These are phyloP conservation scores for Xiphophorus hellerii DNA, from an alignment of 2,113 vertebrate genomes.

Conservation along the genomic window DNA sequence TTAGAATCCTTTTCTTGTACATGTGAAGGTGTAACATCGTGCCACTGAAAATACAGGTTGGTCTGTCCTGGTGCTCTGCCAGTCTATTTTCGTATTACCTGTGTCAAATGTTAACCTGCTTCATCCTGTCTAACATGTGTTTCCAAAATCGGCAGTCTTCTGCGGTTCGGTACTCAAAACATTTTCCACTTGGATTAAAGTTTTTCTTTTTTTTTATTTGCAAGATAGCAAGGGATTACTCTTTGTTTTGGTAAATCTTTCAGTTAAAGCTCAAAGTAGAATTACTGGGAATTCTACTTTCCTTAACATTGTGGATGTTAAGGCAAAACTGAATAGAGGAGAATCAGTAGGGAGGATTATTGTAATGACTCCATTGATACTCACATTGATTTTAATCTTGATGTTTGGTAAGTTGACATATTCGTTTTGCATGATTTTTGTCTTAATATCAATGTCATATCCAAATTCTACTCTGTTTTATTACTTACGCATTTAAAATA, in stretches of 20 bases:
- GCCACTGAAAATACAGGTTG: not conserved
- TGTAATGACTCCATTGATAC: no score
- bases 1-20: no score
- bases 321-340: no score
- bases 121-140: not conserved
- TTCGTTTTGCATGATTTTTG: no score
- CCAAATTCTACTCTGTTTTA: no score
- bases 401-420: no score
- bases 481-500: no score
- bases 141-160: not conserved
- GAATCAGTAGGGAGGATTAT: no score
- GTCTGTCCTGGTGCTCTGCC: not conserved
- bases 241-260: not conserved
- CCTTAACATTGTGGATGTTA: no score
- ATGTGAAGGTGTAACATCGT: no score
- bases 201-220: not conserved
- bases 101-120: not conserved
- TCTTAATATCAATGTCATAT: no score
- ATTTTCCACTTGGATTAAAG: not conserved
- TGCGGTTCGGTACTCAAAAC: not conserved
- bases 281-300: not conserved
- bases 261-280: not conserved
- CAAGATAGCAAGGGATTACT: not conserved
- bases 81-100: not conserved
- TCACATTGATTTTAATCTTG: no score